phyloP scores from a whole-genome alignment of 2,888 invertebrate genomes.

The Caenorhabditis angaria region DNA sequence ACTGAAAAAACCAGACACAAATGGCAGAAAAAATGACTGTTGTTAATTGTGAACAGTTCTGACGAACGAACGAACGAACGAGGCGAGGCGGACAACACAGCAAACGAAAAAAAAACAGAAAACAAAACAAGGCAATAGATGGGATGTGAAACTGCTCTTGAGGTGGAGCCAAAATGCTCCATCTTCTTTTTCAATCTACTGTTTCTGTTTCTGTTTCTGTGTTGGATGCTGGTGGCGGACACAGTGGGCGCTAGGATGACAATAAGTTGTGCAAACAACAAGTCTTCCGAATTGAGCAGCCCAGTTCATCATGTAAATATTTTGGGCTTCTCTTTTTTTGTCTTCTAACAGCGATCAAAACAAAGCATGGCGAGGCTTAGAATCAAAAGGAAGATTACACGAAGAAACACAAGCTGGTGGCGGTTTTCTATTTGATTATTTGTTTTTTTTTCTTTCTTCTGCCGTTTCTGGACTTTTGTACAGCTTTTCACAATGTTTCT shows the following conservation, averaged over 20 bases:
- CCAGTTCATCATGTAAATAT: slow-evolving; percentile 2
- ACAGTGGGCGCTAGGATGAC: not conserved
- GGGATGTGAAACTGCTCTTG: slow-evolving; percentile 4
- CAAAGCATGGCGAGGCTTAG: not conserved
- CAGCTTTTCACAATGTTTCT: not conserved
- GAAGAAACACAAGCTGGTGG: not conserved
- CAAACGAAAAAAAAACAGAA: not conserved
- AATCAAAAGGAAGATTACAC: not conserved
- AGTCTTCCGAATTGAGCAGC: slow-evolving; percentile 4
- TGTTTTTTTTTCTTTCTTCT: not conserved
- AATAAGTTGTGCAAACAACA: slow-evolving; percentile 4
- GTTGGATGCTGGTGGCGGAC: not conserved
- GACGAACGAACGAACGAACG: not conserved
- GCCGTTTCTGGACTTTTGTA: too few species aligned
- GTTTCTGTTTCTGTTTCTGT: too few species aligned
- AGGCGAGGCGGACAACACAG: too few species aligned
- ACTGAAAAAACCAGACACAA: too few species aligned
- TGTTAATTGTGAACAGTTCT: not conserved
- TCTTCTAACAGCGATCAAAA: not conserved
- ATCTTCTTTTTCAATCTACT: too few species aligned
- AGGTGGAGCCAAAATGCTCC: not conserved
- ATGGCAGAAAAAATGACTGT: too few species aligned
- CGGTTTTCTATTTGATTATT: not conserved
- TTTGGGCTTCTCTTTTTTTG: not conserved
- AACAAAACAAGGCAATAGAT: slow-evolving; percentile 2